A percentile compares a stretch with the other conserved stretches of the same genome.
Conservation (phyloP, 2,797 vertebrate genomes). For the Girardinus metallicus region DNA sequence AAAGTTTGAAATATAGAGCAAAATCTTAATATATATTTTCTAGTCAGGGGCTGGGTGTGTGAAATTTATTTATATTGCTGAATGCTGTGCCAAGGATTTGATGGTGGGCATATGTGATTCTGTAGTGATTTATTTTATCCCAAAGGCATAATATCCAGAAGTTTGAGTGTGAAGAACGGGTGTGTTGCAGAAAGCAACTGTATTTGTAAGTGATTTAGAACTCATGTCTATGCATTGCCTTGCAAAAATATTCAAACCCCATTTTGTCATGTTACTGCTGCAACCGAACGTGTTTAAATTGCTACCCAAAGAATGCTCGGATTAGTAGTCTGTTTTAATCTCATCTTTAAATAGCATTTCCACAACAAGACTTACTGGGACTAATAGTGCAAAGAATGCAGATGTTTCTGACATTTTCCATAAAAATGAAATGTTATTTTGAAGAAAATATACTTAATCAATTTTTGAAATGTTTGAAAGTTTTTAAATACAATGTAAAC, state of each 20-base stretch:
- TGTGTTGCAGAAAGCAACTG: slow-evolving; percentile 9
- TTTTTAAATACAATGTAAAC: neutral
- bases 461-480: neutral
- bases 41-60: slow-evolving; percentile 61
- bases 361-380: neutral
- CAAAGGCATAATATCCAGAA: slow-evolving; percentile 68
- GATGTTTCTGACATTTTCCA: neutral
- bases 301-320: neutral
- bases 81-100: slow-evolving; percentile 61
- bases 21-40: slow-evolving; percentile 76
- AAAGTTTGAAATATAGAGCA: slow-evolving; percentile 70
- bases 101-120: slow-evolving; percentile 63
- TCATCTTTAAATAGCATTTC: neutral
- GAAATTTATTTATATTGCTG: slow-evolving; percentile 70
- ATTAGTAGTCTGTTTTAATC: neutral
- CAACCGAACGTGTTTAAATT: neutral
- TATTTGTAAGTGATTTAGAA: slow-evolving; percentile 39
- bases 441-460: neutral
- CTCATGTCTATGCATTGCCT: slow-evolving; percentile 10
- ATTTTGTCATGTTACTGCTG: neutral
- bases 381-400: neutral
- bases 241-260: neutral
- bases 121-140: slow-evolving; percentile 74
- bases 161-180: slow-evolving; percentile 55
- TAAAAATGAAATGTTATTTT: neutral